Evolutionary conservation across 1,140 invertebrate species (phyloP).

Genomic region (Rhyacophila brunnea): DNA sequence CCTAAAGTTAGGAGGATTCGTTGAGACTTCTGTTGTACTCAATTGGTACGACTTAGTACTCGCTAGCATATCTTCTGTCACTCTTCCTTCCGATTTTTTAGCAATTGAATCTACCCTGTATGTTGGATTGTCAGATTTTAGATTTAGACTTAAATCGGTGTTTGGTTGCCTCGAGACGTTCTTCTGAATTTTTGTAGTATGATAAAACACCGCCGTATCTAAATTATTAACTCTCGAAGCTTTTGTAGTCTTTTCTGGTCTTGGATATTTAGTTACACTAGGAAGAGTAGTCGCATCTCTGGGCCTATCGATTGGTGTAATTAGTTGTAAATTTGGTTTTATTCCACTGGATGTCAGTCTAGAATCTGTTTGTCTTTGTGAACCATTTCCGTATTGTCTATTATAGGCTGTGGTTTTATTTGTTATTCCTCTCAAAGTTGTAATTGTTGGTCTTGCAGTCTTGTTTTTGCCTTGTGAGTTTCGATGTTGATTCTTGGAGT

Average conservation of each 20-base stretch:
- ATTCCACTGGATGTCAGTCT: conserved; percentile 35
- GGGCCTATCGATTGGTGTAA: conserved; percentile 8
- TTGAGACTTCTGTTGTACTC: conserved; percentile 22
- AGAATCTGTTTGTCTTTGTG: conserved; percentile 40
- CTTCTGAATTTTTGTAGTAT: conserved; percentile 28
- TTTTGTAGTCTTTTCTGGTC: conserved; percentile 34
- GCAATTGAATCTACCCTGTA: conserved; percentile 15
- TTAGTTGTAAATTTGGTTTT: not conserved
- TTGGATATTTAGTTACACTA: conserved; percentile 29
- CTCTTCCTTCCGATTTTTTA: conserved; percentile 21
- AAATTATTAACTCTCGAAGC: conserved; percentile 23
- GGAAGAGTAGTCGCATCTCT: conserved; percentile 21
- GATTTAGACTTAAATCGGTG: conserved; percentile 20
- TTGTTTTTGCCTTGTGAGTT: conserved; percentile 50
- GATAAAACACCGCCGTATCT: conserved; percentile 16
- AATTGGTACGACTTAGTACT: conserved; percentile 21
- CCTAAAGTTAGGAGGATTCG: conserved; percentile 31
- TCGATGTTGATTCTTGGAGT: conserved; percentile 59
- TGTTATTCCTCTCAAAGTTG: conserved; percentile 45
- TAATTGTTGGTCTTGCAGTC: conserved; percentile 43
- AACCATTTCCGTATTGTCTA: conserved; percentile 34
- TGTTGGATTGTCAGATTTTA: conserved; percentile 18
- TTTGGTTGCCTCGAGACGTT: conserved; percentile 31
- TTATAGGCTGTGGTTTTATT: conserved; percentile 29
- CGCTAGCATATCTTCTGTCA: conserved; percentile 42